A percentile compares a stretch with the other conserved stretches of the same genome.
Evolutionary conservation across 2,113 vertebrate genomes (phyloP).

Genomic region (Limnothrissa miodon): DNA sequence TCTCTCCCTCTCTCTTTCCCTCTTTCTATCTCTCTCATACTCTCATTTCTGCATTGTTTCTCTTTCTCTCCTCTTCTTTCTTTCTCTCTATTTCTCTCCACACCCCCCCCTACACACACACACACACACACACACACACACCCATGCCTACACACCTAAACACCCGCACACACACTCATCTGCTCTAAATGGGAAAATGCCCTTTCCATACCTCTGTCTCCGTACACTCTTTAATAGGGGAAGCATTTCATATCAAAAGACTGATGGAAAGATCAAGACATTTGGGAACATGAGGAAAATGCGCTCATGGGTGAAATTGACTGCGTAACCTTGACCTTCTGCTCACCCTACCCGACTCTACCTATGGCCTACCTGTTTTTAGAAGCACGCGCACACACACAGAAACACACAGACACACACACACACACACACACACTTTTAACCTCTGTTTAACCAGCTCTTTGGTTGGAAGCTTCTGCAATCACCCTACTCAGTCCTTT

Average conservation of each 20-base stretch:
- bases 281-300: slow-evolving; percentile 43
- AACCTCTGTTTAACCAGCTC: slow-evolving; percentile 32
- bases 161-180: not conserved
- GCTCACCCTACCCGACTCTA: not conserved
- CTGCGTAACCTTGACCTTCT: slow-evolving; percentile 49
- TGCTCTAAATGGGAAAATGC: not conserved
- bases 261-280: slow-evolving; percentile 61
- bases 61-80: not conserved
- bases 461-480: not conserved
- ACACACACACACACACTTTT: slow-evolving; percentile 14
- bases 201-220: not conserved
- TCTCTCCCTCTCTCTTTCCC: not conserved
- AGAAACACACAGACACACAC: slow-evolving; percentile 8
- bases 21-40: not conserved
- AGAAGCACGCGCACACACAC: not conserved
- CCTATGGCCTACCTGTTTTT: not conserved
- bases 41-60: not conserved
- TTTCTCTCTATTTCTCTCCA: not conserved
- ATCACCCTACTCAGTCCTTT: not conserved
- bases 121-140: not conserved
- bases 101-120: not conserved
- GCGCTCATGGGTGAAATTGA: slow-evolving; percentile 69
- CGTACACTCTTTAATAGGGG: not conserved
- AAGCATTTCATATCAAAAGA: slow-evolving; percentile 54
- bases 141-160: no score